Evolutionary conservation across 2,797 vertebrate genomes (phyloP).

Genomic region (Hypotaenidia philippensis): DNA sequence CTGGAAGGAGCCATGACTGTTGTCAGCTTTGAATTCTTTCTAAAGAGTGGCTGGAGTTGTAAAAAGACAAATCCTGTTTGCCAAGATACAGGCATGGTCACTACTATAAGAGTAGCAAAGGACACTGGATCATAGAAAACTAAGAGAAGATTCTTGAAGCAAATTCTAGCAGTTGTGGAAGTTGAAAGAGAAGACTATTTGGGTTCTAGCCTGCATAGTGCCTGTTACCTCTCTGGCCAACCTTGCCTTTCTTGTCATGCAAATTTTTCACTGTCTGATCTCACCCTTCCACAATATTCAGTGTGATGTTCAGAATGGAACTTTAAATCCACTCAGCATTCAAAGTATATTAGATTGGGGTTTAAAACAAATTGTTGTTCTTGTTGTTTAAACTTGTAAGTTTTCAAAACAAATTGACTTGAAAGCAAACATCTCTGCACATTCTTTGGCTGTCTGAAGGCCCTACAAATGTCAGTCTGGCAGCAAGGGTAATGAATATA

Average conservation of each 20-base stretch:
- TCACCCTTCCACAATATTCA: not conserved
- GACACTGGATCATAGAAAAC: not conserved
- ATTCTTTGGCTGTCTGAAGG: not conserved
- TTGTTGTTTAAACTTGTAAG: not conserved
- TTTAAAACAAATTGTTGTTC: slow-evolving; percentile 11
- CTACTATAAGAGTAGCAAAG: not conserved
- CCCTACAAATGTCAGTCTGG: not conserved
- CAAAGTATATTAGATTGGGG: not conserved
- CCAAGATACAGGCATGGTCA: not conserved
- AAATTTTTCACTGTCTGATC: not conserved
- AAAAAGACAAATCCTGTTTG: not conserved
- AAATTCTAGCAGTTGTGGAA: not conserved
- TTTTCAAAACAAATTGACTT: slow-evolving; percentile 31
- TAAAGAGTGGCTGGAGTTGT: not conserved
- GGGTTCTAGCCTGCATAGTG: not conserved
- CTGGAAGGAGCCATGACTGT: not conserved
- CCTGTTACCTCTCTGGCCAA: not conserved
- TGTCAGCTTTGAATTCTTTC: not conserved
- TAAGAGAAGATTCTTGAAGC: not conserved
- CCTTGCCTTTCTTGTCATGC: not conserved
- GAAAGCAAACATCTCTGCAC: slow-evolving; percentile 13
- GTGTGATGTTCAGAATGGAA: not conserved
- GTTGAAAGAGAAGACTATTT: not conserved
- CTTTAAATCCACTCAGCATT: not conserved
- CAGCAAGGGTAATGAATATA: not conserved